Percentiles rank a stretch among this genome's conserved stretches.
Conservation (phyloP, 2,797 vertebrate species). For the Amphiprion clarkii region DNA sequence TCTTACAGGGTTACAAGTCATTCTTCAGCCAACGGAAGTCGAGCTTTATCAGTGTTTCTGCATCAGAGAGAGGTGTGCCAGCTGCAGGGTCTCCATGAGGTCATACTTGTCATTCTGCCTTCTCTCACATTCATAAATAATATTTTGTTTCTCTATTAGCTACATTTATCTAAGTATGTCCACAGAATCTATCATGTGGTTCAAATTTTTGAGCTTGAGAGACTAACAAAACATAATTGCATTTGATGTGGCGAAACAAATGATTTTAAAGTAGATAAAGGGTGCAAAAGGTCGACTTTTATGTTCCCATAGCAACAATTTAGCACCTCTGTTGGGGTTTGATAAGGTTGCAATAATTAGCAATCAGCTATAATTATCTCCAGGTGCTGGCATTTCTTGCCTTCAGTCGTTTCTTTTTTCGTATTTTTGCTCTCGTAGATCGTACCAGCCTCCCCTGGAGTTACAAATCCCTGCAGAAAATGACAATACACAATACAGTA, state of each 20-base stretch:
- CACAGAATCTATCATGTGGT: too few species aligned
- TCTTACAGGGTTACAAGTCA: conserved; percentile 6
- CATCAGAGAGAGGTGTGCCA: background rate
- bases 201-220: too few species aligned
- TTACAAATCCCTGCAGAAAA: conserved; percentile 8
- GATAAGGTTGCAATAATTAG: conserved; percentile 58
- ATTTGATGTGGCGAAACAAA: background rate
- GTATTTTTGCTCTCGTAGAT: conserved; percentile 39
- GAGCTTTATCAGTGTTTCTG: conserved; percentile 29
- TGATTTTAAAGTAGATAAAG: background rate
- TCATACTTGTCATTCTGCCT: background rate
- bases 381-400: conserved; percentile 61
- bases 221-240: background rate
- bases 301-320: conserved; percentile 9
- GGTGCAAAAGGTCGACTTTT: background rate
- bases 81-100: conserved; percentile 1
- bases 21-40: conserved; percentile 10
- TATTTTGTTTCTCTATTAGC: background rate
- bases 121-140: conserved; percentile 3
- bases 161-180: too few species aligned
- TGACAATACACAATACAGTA: background rate
- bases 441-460: background rate
- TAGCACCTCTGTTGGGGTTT: conserved; percentile 26
- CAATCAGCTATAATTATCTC: conserved; percentile 65
- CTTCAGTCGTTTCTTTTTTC: conserved; percentile 14